These are phyloP conservation scores for Catharus fuscescens DNA, from an alignment of 2,113 vertebrate genomes.

Conservation along the genomic window DNA sequence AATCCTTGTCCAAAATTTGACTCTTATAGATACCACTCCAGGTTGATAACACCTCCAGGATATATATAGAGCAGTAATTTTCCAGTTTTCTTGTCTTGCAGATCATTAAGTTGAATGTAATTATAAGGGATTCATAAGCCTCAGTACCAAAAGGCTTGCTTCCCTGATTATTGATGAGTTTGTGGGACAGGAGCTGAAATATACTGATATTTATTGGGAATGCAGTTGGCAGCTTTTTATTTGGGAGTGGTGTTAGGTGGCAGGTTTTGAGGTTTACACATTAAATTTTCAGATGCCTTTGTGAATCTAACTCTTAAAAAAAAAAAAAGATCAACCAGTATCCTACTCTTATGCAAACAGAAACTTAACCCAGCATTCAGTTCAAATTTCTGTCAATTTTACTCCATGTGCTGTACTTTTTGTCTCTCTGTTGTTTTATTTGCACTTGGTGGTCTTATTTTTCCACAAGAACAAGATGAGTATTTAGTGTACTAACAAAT, in stretches of 20 bases:
- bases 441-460: neutral
- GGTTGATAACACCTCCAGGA: neutral
- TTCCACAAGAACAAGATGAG: neutral
- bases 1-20: neutral
- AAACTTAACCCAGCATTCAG: neutral
- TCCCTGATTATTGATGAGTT: neutral
- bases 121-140: neutral
- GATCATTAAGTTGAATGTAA: neutral
- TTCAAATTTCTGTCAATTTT: neutral
- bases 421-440: neutral
- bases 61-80: neutral
- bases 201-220: neutral
- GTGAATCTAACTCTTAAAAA: neutral
- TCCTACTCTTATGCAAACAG: neutral
- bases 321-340: neutral
- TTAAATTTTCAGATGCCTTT: neutral
- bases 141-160: neutral
- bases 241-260: neutral
- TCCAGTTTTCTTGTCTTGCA: neutral
- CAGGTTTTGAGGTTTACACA: neutral
- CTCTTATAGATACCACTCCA: neutral
- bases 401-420: neutral
- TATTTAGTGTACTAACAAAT: neutral
- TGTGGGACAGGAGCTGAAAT: neutral
- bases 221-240: neutral